phyloP scores from a whole-genome alignment of 1,140 invertebrate genomes.

The Listronotus oregonensis region DNA sequence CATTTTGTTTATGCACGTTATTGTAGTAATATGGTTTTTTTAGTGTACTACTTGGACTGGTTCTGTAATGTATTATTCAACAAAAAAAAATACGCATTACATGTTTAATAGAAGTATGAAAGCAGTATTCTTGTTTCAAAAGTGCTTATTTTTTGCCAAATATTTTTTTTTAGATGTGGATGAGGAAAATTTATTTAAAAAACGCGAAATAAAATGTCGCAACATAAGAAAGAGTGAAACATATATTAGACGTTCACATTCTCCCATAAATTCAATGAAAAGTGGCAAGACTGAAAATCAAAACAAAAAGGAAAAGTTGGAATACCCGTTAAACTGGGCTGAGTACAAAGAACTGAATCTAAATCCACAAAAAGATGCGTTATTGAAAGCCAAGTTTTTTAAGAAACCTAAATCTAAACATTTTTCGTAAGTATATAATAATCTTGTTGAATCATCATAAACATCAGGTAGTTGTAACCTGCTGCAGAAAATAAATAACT shows the following conservation, averaged over 20 bases:
- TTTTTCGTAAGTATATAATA: slow-evolving; percentile 28
- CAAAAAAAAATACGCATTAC: too few relatives aligned
- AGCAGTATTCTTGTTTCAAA: too few relatives aligned
- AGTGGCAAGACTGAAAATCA: slow-evolving; percentile 15
- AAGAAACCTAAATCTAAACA: slow-evolving; percentile 18
- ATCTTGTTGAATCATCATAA: too few relatives aligned
- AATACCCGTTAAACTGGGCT: slow-evolving; percentile 48
- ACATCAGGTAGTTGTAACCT: too few relatives aligned
- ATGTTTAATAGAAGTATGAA: too few relatives aligned
- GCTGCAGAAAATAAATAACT: too few relatives aligned
- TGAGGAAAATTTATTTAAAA: slow-evolving; percentile 33
- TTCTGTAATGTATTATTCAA: too few relatives aligned
- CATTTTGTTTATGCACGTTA: too few relatives aligned
- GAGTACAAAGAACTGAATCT: slow-evolving; percentile 42
- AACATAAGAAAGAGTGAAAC: slow-evolving; percentile 41
- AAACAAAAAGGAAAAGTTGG: slow-evolving; percentile 24
- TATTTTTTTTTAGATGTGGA: slow-evolving; percentile 14
- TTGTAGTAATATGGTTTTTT: too few relatives aligned
- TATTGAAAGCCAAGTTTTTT: slow-evolving; percentile 31
- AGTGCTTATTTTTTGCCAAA: too few relatives aligned
- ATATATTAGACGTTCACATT: slow-evolving; percentile 14
- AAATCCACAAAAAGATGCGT: slow-evolving; percentile 27
- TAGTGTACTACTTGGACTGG: too few relatives aligned
- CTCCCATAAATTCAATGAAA: slow-evolving; percentile 19
- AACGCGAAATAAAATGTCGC: slow-evolving; percentile 42